Evolutionary conservation across 2,113 vertebrate genomes (phyloP), one percentile per base, ranked within the genome.

Genomic region (Tinamus guttatus): DNA sequence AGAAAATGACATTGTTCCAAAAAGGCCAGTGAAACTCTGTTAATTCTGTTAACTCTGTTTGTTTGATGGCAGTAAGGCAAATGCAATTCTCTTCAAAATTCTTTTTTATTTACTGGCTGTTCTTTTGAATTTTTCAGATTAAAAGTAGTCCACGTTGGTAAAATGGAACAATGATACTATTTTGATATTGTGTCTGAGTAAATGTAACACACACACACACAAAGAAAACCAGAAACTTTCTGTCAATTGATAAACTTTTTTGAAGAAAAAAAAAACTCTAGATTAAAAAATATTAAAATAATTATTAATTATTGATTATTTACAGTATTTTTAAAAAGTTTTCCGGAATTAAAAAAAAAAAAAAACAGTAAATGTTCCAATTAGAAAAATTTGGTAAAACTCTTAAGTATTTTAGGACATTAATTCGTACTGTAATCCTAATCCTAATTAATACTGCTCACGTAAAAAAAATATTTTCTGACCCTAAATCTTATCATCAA

Each of bases 21-120:
- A 19, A 8, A 71, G 15, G 2, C 64, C 25, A 62, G 25, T 68
- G 10, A 11, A 80, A 82, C 13, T 51, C 3, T 27, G 3, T 22
- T 54, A 56, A 9, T 79, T 43, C 11, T 73, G 30, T 4, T 2
- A 76, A 5, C 2, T 52, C 2, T 40, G 20, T 73, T 28, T 90
- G 9, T 93, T 87, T 95, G 63, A 94, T 75, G 65, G 82, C 30
- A 91, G 90, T 87, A 88, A 89, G 41, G 64, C 67, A 90, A 75
- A 84, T 0, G 2, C 0, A 20, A 32, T 70, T 77, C 2, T 74
- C 13, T 93, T 88, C 70, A 94, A 82, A 52, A 4, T 68, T 36
- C 5, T 83, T 68, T 68, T 90, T 52, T 58, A 69, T 65, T 90
- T 76, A 13, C 75, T 71, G 17, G 4, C 8, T 74, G 7, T 41